phyloP scores from a whole-genome alignment of 2,888 invertebrate species.

The Prosapia bicincta region DNA sequence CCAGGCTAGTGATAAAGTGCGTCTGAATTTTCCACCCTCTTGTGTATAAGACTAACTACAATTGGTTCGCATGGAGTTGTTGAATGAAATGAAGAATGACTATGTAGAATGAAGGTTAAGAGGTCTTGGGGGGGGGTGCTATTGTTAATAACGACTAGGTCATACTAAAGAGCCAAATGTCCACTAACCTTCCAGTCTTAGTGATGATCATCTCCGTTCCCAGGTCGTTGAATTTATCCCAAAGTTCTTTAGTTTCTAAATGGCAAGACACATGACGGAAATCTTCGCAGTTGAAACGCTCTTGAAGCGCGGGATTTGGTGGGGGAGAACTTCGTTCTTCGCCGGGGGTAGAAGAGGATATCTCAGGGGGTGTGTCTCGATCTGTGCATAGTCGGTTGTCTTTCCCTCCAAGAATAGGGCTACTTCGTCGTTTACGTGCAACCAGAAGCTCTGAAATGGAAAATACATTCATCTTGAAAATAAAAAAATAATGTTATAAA shows the following conservation, averaged over 20 bases:
- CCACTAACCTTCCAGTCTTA: slow-evolving; percentile 67
- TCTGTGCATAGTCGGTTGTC: neutral
- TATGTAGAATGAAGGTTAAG: too few species aligned
- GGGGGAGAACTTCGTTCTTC: slow-evolving; percentile 2
- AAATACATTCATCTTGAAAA: too few species aligned
- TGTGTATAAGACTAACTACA: too few species aligned
- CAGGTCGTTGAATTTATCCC: slow-evolving; percentile 75
- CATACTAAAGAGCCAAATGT: slow-evolving; percentile 32
- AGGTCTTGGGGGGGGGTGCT: too few species aligned
- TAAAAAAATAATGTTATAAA: too few species aligned
- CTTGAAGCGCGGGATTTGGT: slow-evolving; percentile 34
- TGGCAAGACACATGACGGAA: slow-evolving; percentile 63
- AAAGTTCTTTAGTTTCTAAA: slow-evolving; percentile 75
- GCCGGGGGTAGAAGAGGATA: slow-evolving; percentile 35
- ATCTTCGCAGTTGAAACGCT: slow-evolving; percentile 63
- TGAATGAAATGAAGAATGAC: too few species aligned
- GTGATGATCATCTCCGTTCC: slow-evolving; percentile 86
- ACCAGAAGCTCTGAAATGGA: neutral
- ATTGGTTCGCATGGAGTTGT: too few species aligned
- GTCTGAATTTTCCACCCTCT: too few species aligned
- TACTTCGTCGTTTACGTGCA: slow-evolving; percentile 11
- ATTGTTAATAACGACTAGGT: too few species aligned
- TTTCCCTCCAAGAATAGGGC: slow-evolving; percentile 1
- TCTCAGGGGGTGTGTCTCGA: slow-evolving; percentile 35
- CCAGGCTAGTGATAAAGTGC: too few species aligned